phyloP scores from a whole-genome alignment of 1,140 invertebrate species.

The Plectrocnemia conspersa region DNA sequence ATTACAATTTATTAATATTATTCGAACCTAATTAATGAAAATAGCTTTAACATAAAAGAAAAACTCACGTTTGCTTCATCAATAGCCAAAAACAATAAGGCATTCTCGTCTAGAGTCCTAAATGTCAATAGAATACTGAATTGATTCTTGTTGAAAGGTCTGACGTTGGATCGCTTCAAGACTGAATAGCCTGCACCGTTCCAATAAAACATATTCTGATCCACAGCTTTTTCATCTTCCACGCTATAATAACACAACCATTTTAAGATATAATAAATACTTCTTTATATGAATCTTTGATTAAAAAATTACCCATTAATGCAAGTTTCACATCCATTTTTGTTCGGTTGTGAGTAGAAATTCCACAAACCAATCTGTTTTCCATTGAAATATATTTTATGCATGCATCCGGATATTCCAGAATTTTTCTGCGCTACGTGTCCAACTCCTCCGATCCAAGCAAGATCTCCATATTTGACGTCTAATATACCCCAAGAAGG shows the following conservation, averaged over 20 bases:
- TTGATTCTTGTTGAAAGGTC: conserved; percentile 63
- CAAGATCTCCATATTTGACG: conserved; percentile 34
- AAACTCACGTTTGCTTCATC: conserved; percentile 60
- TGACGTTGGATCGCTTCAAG: conserved; percentile 55
- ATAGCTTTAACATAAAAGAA: conserved; percentile 14
- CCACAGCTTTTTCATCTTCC: conserved; percentile 37
- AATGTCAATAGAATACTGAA: conserved; percentile 79
- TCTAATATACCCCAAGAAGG: conserved; percentile 36
- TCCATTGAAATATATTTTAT: conserved; percentile 73
- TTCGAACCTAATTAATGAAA: conserved; percentile 22
- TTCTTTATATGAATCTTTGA: conserved; percentile 18
- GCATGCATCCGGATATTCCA: conserved; percentile 69
- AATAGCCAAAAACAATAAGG: conserved; percentile 76
- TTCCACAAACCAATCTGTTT: conserved; percentile 83
- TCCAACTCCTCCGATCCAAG: conserved; percentile 36
- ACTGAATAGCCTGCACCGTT: conserved; percentile 76
- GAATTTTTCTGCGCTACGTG: conserved; percentile 44
- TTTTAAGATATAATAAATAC: background rate
- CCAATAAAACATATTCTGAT: conserved; percentile 55
- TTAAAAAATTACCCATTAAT: conserved; percentile 59
- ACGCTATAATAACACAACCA: conserved; percentile 46
- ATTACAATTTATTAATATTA: conserved; percentile 14
- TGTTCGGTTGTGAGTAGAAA: conserved; percentile 58
- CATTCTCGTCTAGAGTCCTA: conserved; percentile 82
- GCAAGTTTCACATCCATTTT: conserved; percentile 65